Evolutionary conservation across 1,140 invertebrate species (phyloP).

Genomic region (Popillia japonica): DNA sequence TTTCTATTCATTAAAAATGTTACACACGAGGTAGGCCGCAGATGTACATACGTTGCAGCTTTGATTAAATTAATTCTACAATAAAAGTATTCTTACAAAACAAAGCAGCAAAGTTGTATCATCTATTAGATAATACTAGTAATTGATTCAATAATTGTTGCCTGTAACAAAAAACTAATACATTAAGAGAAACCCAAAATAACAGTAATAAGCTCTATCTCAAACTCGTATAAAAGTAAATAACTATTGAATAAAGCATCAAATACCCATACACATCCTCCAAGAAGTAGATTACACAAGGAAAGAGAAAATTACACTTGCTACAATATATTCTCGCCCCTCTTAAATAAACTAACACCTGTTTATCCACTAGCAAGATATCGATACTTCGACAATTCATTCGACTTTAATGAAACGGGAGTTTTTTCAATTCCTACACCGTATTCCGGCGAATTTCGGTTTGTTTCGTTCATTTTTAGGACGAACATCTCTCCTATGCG

Average conservation of each 20-base stretch:
- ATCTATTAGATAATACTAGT: too few species aligned
- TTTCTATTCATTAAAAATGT: slow-evolving; percentile 5
- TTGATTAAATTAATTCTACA: too few species aligned
- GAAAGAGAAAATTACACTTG: not conserved
- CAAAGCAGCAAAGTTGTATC: too few species aligned
- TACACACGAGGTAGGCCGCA: not conserved
- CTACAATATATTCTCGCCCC: not conserved
- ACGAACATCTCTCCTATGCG: not conserved
- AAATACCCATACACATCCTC: not conserved
- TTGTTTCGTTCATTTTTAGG: not conserved
- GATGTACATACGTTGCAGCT: too few species aligned
- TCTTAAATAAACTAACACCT: slow-evolving; percentile 10
- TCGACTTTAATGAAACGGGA: slow-evolving; percentile 14
- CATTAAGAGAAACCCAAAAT: too few species aligned
- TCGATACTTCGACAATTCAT: slow-evolving; percentile 27
- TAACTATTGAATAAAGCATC: not conserved
- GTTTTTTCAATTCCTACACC: not conserved
- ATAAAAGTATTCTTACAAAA: too few species aligned
- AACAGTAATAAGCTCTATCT: too few species aligned
- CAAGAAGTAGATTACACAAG: not conserved
- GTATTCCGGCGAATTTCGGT: not conserved
- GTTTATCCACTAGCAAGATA: not conserved
- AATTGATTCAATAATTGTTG: too few species aligned
- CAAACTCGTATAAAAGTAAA: too few species aligned
- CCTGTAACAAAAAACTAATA: too few species aligned